These are phyloP conservation scores for Henricia sp. DNA, from an alignment of 53 echinoderm and acorn worm species.

Conservation along the genomic window DNA sequence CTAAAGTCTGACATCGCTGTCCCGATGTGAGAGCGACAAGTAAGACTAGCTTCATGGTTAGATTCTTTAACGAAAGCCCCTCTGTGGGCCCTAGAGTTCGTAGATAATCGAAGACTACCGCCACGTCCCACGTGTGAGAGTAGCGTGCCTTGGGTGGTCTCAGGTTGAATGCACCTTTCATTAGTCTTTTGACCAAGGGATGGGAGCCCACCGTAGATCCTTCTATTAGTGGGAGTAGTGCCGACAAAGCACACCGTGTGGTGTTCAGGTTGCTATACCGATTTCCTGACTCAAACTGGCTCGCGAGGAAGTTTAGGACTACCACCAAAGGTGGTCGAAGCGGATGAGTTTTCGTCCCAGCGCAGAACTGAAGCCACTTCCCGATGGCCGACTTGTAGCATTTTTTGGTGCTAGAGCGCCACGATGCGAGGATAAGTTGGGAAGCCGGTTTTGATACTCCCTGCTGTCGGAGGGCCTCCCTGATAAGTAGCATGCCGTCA, in stretches of 20 bases:
- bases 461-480: no score
- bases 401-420: not conserved
- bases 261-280: not conserved
- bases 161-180: conserved; percentile 29
- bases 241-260: not conserved
- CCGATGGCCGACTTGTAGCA: not conserved
- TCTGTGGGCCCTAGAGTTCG: conserved; percentile 16
- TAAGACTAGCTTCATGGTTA: no score
- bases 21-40: conserved; percentile 4
- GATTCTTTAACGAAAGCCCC: not conserved
- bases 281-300: not conserved
- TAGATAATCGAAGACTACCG: conserved; percentile 7
- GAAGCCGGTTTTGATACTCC: no score
- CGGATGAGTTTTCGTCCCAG: conserved; percentile 9
- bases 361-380: conserved; percentile 6
- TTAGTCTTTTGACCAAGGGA: not conserved
- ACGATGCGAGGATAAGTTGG: not conserved
- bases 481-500: not conserved
- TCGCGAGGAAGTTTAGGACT: not conserved
- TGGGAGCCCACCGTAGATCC: conserved; percentile 10
- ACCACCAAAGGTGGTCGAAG: not conserved
- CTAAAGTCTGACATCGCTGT: no score
- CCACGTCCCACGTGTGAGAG: conserved; percentile 17
- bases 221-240: not conserved
- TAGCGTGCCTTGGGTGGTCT: not conserved